Evolutionary conservation across 2,888 invertebrate genomes (phyloP), one percentile per base, ranked within the genome.

Genomic region (Cosmorhoe ocellata): DNA sequence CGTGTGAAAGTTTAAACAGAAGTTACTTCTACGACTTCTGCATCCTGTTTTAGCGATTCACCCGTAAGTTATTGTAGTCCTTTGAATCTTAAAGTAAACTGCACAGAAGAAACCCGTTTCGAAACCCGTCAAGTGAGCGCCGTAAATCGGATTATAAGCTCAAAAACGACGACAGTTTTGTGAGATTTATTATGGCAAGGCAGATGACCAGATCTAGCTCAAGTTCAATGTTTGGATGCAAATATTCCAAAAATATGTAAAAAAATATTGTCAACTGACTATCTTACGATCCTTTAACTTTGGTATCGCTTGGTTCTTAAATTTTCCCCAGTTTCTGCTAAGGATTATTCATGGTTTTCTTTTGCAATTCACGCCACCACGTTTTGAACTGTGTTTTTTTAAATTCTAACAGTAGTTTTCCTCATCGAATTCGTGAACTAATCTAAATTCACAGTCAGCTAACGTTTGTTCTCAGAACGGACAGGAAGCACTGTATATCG

Each of bases 401-500:
- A n/a, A 18, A 4, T 18, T 22, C 18, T 30, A 14, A 14, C 33
- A 37, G 24, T 34, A 10, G 22, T 53, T 57, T 60, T 57, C 57
- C 52, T 57, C 37, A 12, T 43, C 42, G 44, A 24, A 52, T 32
- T 43, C 10, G 10, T 45, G 22, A 30, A 41, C 56, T 61, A 52
- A 61, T 61, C 34, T 51, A 56, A 50, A 61, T 61, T 59, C 61
- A 59, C 49, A 49, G 54, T 50, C 38, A 52, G 49, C 38, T 49
- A 43, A 59, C 64, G 60, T 63, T 53, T 57, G 65, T 76, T 74
- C 76, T 67, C 43, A 52, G 75, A 74, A 79, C 48, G 51, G 60
- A 63, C 79, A 79, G 79, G 79, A 79, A 76, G 68, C 65, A 56
- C 61, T 64, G 58, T 67, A 66, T 46, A 64, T 62, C 51, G 57